Conservation (phyloP, 2,113 vertebrate genomes). For the Clarias macrocephalus region DNA sequence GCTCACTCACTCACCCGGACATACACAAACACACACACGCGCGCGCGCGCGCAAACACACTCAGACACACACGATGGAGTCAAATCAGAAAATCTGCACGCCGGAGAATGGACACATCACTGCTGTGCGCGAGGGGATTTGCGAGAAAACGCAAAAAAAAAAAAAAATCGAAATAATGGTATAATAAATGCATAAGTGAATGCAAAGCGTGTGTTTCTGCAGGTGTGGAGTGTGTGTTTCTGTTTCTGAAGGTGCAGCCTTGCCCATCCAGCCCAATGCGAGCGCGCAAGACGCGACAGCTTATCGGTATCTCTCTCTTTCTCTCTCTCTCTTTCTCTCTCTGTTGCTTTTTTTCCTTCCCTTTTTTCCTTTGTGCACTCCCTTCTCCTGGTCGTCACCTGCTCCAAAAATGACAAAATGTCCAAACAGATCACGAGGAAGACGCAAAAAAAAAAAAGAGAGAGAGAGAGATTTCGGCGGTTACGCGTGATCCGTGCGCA, state of each 20-base stretch:
- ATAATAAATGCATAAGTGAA: not conserved
- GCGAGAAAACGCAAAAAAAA: not conserved
- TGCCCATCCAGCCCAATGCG: constrained; percentile 7
- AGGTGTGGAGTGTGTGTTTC: not conserved
- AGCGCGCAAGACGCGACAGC: constrained; percentile 1
- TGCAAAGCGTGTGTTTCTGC: not conserved
- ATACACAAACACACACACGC: too few relatives aligned
- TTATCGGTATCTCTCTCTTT: not conserved
- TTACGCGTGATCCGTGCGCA: not conserved
- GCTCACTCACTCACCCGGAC: too few relatives aligned
- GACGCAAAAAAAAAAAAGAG: not conserved
- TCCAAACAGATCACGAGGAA: not conserved
- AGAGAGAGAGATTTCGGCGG: not conserved
- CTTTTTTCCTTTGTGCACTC: not conserved
- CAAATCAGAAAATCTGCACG: not conserved
- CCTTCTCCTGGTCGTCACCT: not conserved
- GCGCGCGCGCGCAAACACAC: too few relatives aligned
- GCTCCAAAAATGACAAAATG: not conserved
- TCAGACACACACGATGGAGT: not conserved
- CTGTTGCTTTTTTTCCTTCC: not conserved
- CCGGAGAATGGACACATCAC: not conserved
- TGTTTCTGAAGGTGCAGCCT: not conserved
- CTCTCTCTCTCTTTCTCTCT: not conserved
- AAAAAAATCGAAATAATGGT: not conserved
- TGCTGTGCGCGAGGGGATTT: not conserved